Base-by-base conservation (phyloP, 2,888 invertebrate species). In the Sminthurinus aureus region DNA sequence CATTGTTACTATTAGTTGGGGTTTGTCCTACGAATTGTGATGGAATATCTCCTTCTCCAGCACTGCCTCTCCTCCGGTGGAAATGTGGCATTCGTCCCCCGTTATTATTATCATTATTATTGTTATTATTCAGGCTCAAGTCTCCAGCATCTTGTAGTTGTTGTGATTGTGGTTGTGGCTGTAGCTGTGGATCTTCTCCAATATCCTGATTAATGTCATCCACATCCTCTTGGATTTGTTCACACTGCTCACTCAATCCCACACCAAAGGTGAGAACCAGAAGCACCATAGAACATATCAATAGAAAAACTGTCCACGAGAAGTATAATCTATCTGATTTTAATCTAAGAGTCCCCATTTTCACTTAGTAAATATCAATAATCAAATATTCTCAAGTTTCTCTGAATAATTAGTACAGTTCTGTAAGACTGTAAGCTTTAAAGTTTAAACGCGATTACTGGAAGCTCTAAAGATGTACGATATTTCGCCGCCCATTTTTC, bases 41-140 rank as follows among this genome's bases (percentile, higher is more conserved):
- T 78, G 78, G 66, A 64, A 64, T 78, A 18, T 78, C 78, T 66
- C 66, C 78, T 64, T 78, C 78, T 38, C 38, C 38, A 15, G 78
- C 26, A 26, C 66, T 78, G 3, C 78, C 78, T 64, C 78, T 78
- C 22, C 78, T 22, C 52, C 78, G 24, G 22, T 78, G 78, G 26
- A 78, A 78, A 78, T 78, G 78, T 66, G 51, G 26, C 52, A 24
- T 71, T 69, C 22, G 67, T 11, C 67, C 67, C 58, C 22, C 58
- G 22, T 77, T 58, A 52, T 58, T 58, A 50, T 77, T 58, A 77
- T 58, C 58, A 26, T 77, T 58, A 52, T 58, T 58, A 50, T 77
- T 58, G 13, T 58, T 58, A 52, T 77, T 77, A 58, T 58, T 58
- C 52, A 58, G 52, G 22, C 52, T 22, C 13, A 22, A 15, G 22